phyloP scores from a whole-genome alignment of 30 jellyfish, hydroid and myxozoan species.

The Hydractinia symbiolongicarpus region DNA sequence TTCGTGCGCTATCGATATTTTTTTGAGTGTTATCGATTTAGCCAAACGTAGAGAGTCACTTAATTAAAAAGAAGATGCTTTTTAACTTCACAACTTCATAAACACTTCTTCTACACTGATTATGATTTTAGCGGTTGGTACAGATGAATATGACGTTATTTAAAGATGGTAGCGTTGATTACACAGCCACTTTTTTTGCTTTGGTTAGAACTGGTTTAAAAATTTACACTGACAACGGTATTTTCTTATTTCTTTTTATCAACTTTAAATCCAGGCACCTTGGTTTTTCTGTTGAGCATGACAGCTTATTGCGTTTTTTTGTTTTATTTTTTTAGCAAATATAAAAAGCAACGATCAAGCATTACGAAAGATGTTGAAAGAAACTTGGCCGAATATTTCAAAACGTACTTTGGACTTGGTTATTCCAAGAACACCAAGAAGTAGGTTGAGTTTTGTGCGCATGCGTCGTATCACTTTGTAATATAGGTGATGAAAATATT shows the following conservation, averaged over 20 bases:
- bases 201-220: slow-evolving; percentile 82
- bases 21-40: no score
- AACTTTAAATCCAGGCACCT: background rate
- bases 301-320: background rate
- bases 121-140: slow-evolving; percentile 42
- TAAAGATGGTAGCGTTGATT: slow-evolving; percentile 68
- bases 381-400: slow-evolving; percentile 49
- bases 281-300: background rate
- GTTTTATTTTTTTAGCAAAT: slow-evolving; percentile 27
- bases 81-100: no score
- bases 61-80: no score
- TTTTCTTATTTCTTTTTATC: background rate
- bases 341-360: slow-evolving; percentile 62
- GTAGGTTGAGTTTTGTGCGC: background rate
- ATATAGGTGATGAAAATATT: no score
- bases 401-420: slow-evolving; percentile 75
- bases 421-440: slow-evolving; percentile 50
- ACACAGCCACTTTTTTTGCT: slow-evolving; percentile 67
- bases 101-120: no score
- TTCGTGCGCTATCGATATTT: background rate
- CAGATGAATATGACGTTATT: slow-evolving; percentile 73
- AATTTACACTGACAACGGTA: slow-evolving; percentile 56
- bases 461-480: no score
- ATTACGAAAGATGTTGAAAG: slow-evolving; percentile 58
- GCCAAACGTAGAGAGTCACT: no score